phyloP scores from a whole-genome alignment of 2,797 vertebrate species.

The Sarcophilus harrisii region DNA sequence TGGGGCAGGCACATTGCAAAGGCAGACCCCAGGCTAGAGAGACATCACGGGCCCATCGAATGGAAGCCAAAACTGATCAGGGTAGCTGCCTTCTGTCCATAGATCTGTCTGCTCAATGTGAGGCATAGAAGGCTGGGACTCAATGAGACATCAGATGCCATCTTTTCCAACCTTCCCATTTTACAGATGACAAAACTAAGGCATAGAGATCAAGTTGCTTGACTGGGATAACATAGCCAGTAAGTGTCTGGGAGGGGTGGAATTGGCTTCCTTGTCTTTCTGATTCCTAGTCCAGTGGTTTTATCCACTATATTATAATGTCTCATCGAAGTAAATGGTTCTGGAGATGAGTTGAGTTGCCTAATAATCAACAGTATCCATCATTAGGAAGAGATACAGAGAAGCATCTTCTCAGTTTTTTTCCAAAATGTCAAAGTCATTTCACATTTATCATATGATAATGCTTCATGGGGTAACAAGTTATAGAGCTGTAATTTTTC shows the following conservation, averaged over 20 bases:
- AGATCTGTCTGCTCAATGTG: neutral
- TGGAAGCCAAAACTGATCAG: conserved; percentile 8
- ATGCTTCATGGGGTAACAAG: neutral
- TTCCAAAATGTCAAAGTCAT: neutral
- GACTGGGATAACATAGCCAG: neutral
- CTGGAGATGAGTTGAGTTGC: neutral
- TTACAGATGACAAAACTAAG: neutral
- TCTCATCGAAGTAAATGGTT: neutral
- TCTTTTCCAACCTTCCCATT: neutral
- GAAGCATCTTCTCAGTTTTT: neutral
- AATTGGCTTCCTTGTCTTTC: neutral
- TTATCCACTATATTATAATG: neutral
- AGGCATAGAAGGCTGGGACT: neutral
- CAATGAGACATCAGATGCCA: neutral
- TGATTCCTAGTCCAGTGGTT: neutral
- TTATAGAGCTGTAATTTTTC: neutral
- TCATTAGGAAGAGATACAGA: neutral
- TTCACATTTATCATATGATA: neutral
- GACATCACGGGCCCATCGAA: conserved; percentile 19
- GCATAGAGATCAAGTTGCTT: neutral
- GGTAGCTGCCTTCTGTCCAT: conserved; percentile 29
- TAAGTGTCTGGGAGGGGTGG: neutral
- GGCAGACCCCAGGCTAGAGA: conserved; percentile 7
- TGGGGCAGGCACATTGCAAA: conserved; percentile 46
- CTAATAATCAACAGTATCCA: neutral